Conservation (phyloP, 2,888 invertebrate genomes). For the Pediacus dermestoides region DNA sequence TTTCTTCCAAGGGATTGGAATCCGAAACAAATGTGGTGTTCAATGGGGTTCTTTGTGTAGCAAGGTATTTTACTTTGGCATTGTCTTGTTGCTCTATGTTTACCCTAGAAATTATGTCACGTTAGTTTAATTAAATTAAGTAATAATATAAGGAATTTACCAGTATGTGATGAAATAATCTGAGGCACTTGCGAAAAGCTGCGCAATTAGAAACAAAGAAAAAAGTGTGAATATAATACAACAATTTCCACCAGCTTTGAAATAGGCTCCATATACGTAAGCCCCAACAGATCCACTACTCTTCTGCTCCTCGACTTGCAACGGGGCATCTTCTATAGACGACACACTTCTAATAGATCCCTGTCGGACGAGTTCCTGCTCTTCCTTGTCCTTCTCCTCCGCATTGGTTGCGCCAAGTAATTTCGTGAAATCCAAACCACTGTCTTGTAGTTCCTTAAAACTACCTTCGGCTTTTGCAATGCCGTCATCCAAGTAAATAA, state of each 20-base stretch:
- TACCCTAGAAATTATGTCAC: slow-evolving; percentile 37
- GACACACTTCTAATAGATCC: slow-evolving; percentile 53
- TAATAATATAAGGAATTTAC: slow-evolving; percentile 48
- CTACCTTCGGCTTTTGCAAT: slow-evolving; percentile 60
- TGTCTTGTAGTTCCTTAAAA: slow-evolving; percentile 67
- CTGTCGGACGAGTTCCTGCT: slow-evolving; percentile 37
- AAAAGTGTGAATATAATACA: slow-evolving; percentile 60
- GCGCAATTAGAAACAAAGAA: slow-evolving; percentile 63
- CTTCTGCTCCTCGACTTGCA: slow-evolving; percentile 58
- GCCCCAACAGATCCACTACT: slow-evolving; percentile 57
- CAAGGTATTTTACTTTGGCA: not conserved
- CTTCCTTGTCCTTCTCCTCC: slow-evolving; percentile 41
- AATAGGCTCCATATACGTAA: slow-evolving; percentile 66
- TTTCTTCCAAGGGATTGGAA: slow-evolving; percentile 9
- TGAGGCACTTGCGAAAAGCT: slow-evolving; percentile 71
- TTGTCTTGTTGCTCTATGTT: slow-evolving; percentile 37
- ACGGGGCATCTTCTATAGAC: slow-evolving; percentile 43
- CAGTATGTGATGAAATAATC: slow-evolving; percentile 82
- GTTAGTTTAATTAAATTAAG: slow-evolving; percentile 1
- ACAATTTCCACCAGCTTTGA: slow-evolving; percentile 70
- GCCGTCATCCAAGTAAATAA: slow-evolving; percentile 59
- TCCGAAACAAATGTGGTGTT: slow-evolving; percentile 9
- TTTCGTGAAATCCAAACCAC: slow-evolving; percentile 75
- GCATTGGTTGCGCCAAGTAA: slow-evolving; percentile 56
- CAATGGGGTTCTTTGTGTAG: slow-evolving; percentile 1